phyloP scores from a whole-genome alignment of 2,797 vertebrate genomes.

The Myoxocephalus aenaeus region DNA sequence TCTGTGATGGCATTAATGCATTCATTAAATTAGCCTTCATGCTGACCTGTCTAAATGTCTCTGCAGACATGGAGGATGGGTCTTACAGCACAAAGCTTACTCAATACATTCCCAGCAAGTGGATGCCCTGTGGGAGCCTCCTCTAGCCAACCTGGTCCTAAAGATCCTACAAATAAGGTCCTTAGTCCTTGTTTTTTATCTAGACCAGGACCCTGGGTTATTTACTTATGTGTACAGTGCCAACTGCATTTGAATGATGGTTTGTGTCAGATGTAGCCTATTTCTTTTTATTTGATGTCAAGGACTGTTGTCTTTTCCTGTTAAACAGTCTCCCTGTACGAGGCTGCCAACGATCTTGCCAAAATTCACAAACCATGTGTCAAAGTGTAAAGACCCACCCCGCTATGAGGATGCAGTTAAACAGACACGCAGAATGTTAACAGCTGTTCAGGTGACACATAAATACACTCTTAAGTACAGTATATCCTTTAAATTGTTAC shows the following conservation, averaged over 20 bases:
- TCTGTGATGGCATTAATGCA: conserved; percentile 2
- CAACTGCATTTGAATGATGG: conserved; percentile 6
- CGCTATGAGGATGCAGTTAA: conserved; percentile 97
- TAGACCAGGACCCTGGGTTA: neutral
- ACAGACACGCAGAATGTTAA: conserved; percentile 88
- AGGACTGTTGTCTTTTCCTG: conserved; percentile 29
- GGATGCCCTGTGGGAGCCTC: conserved; percentile 73
- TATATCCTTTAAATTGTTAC: neutral
- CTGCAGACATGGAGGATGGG: conserved; percentile 79
- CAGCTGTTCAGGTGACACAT: conserved; percentile 78
- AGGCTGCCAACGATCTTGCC: conserved; percentile 79
- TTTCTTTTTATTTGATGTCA: conserved; percentile 19
- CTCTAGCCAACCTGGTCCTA: conserved; percentile 76
- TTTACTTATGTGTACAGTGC: neutral
- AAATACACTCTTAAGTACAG: neutral
- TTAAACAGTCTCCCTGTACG: conserved; percentile 80
- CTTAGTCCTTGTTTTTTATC: neutral
- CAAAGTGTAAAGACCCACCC: conserved; percentile 94
- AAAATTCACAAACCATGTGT: conserved; percentile 82
- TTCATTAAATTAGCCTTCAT: conserved; percentile 5
- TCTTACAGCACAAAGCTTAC: conserved; percentile 79
- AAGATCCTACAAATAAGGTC: conserved; percentile 85
- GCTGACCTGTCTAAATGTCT: conserved; percentile 49
- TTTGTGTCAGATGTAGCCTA: conserved; percentile 10
- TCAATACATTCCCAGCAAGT: conserved; percentile 77